Evolutionary conservation across 2,113 vertebrate genomes (phyloP), one percentile per base, ranked within the genome.

Genomic region (Neogobius melanostomus): DNA sequence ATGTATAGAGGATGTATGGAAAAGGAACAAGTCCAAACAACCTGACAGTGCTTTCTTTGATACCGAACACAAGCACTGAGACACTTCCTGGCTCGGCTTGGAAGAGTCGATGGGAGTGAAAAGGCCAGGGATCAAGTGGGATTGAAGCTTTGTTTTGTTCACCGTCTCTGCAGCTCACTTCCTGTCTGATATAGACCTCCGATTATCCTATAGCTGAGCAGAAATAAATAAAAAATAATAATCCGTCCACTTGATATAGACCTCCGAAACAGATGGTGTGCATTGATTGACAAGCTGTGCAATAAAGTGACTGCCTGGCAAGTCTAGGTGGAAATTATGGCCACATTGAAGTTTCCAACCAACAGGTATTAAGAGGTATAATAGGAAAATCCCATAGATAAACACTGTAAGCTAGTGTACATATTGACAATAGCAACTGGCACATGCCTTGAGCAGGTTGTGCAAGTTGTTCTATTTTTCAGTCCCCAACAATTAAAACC

Each of bases 71-170:
- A 87, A 82, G 53, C 66, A 83, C 46, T 16, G 66, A 86, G 79
- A 68, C 51, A 69, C 82, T 83, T 78, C 68, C 77, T 74, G 86
- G 70, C 67, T 68, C 36, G 46, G 74, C 72, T 44, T 76, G 67
- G 80, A 49, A 84, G 68, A 65, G 66, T 63, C 63, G 76, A 49
- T 48, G 48, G 67, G 85, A 80, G 76, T 73, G 71, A 75, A 77
- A 87, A 76, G 68, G 49, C 21, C 70, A 59, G 72, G 78, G 86
- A 86, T 90, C 85, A 92, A 88, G 87, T 77, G 28, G 74, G 74
- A 82, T 80, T 83, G 76, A 75, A 66, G 72, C 75, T 71, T n/a
- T 85, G 77, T 85, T 87, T 91, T 87, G 79, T 87, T 88, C 85
- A 71, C 66, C 82, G 68, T 68, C 65, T 83, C 78, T 77, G 70